A percentile compares a stretch with the other conserved stretches of the same genome.
These are phyloP conservation scores for Gymnothorax reevesii DNA, from an alignment of 2,797 vertebrate genomes.

Conservation along the genomic window DNA sequence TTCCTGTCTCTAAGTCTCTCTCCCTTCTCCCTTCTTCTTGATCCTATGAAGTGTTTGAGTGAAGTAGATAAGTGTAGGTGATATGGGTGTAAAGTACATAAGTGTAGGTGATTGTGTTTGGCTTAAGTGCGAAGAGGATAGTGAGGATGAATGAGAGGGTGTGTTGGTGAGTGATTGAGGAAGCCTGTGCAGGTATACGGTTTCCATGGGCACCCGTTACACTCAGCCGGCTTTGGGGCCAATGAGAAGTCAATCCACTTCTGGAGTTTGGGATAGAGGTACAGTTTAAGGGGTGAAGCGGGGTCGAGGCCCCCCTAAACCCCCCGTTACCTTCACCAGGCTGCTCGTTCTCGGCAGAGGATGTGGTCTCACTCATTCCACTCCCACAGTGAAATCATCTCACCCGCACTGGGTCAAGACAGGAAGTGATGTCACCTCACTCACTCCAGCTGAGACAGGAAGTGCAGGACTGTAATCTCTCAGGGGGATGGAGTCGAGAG, in stretches of 20 bases:
- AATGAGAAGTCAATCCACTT: background rate
- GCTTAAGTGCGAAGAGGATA: background rate
- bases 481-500: background rate
- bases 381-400: background rate
- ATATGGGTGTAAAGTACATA: background rate
- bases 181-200: too few species aligned
- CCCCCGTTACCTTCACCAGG: background rate
- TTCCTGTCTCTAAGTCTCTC: too few species aligned
- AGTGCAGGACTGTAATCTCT: background rate
- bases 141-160: constrained; percentile 7
- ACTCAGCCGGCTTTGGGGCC: background rate
- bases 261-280: background rate
- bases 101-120: background rate
- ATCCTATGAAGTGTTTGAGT: too few species aligned
- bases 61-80: background rate
- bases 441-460: background rate
- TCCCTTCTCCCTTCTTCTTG: too few species aligned
- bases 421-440: background rate
- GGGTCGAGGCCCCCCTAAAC: background rate
- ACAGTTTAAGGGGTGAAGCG: background rate
- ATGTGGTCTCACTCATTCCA: background rate
- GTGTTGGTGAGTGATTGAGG: background rate
- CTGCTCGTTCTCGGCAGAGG: background rate
- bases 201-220: too few species aligned
- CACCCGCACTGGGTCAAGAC: background rate